These are phyloP conservation scores for Chloromyia formosa DNA, from an alignment of 2,888 invertebrate genomes.

Conservation along the genomic window DNA sequence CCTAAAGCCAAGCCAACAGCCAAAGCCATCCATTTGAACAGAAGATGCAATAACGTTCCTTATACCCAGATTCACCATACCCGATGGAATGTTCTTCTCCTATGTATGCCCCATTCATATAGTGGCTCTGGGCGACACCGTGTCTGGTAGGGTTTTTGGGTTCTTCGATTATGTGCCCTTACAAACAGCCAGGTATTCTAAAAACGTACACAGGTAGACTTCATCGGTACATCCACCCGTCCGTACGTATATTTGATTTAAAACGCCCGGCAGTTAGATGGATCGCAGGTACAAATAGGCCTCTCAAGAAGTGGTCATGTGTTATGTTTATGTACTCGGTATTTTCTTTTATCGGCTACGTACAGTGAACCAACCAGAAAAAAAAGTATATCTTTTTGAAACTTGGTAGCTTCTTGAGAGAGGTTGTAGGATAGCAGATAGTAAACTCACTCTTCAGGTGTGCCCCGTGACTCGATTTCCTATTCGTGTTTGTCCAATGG, in stretches of 20 bases:
- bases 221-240: neutral
- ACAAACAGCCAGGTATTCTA: slow-evolving; percentile 8
- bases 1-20: no score
- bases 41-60: no score
- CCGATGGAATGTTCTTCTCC: neutral
- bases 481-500: no score
- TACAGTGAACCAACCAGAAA: no score
- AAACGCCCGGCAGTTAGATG: neutral
- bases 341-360: slow-evolving; percentile 25
- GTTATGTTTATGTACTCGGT: slow-evolving; percentile 40
- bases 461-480: neutral
- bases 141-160: slow-evolving; percentile 49
- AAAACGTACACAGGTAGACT: neutral
- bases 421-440: no score
- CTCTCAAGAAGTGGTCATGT: slow-evolving; percentile 38
- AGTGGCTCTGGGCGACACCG: slow-evolving; percentile 44
- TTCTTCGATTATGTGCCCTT: slow-evolving; percentile 47
- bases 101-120: no score
- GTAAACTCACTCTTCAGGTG: no score
- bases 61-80: neutral
- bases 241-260: neutral
- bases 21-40: no score
- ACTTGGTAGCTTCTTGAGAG: no score
- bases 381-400: no score
- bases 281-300: slow-evolving; percentile 37